A percentile compares a stretch with the other conserved stretches of the same genome.
Conservation (phyloP, 2,113 vertebrate genomes). For the Columba janthina region DNA sequence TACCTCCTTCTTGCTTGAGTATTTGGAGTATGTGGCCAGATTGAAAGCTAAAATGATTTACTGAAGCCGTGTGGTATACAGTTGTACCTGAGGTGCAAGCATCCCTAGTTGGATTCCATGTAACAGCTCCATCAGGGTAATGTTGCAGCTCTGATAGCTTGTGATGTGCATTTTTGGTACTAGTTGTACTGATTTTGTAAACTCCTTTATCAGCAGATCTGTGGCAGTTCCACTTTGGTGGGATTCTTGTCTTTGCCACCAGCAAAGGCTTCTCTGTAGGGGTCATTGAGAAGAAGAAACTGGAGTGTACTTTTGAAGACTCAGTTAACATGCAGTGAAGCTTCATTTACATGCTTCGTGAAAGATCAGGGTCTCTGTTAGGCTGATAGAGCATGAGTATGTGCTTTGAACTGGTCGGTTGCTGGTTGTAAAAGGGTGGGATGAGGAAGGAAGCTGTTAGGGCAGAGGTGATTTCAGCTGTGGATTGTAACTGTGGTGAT, state of each 20-base stretch:
- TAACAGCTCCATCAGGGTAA: not conserved
- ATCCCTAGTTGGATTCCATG: not conserved
- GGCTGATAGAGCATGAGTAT: not conserved
- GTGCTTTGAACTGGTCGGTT: not conserved
- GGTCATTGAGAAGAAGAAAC: not conserved
- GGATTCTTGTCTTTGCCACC: not conserved
- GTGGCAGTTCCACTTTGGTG: not conserved
- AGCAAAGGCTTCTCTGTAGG: not conserved
- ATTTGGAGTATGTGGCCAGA: not conserved
- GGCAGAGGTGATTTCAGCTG: not conserved
- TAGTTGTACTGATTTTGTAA: not conserved
- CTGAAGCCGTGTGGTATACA: not conserved
- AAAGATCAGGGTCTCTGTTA: constrained; percentile 4
- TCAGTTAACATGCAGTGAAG: constrained; percentile 17
- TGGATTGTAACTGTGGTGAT: not conserved
- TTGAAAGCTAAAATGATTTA: not conserved
- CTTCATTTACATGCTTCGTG: not conserved
- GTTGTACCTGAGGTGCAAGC: not conserved
- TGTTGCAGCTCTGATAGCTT: not conserved
- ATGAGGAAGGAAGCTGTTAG: not conserved
- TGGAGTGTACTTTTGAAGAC: constrained; percentile 15
- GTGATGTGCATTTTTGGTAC: not conserved
- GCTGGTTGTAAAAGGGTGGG: not conserved
- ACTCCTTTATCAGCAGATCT: not conserved
- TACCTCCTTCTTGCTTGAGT: not conserved